phyloP scores from a whole-genome alignment of 1,140 invertebrate genomes.

The Drosophila serrata region DNA sequence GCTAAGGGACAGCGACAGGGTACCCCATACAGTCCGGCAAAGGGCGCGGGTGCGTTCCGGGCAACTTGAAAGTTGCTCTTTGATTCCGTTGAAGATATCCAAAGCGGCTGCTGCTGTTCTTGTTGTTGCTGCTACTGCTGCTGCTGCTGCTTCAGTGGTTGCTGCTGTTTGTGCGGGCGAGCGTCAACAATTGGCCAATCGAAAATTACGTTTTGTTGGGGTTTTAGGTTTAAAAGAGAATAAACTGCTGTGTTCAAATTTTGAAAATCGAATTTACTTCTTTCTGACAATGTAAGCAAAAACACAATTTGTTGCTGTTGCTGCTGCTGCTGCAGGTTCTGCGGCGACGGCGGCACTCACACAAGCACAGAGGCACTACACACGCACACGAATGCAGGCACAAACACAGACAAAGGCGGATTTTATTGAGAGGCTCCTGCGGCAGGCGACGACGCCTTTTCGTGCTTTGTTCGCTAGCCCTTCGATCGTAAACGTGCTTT shows the following conservation, averaged over 20 bases:
- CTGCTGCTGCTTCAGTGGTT: conserved; percentile 5
- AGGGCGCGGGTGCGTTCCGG: conserved; percentile 79
- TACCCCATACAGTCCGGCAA: conserved; percentile 84
- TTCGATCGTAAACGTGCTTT: background rate
- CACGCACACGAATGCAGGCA: conserved; percentile 45
- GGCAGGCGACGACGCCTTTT: conserved; percentile 58
- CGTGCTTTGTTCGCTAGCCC: conserved; percentile 18
- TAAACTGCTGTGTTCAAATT: conserved; percentile 66
- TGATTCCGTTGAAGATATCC: conserved; percentile 82
- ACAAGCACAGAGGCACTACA: conserved; percentile 24
- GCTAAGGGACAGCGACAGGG: conserved; percentile 81
- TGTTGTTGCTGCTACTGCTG: background rate
- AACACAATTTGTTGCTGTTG: conserved; percentile 39
- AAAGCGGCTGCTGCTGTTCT: conserved; percentile 68
- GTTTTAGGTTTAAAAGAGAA: conserved; percentile 15
- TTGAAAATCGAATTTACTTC: conserved; percentile 36
- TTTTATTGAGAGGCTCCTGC: conserved; percentile 71
- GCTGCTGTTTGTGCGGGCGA: conserved; percentile 18
- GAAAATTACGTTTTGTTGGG: conserved; percentile 30
- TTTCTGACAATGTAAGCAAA: conserved; percentile 74
- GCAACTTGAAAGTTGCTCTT: conserved; percentile 85
- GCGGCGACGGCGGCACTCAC: conserved; percentile 39
- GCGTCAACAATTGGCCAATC: conserved; percentile 41
- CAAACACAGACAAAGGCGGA: conserved; percentile 73
- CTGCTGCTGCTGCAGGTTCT: conserved; percentile 15